Evolutionary conservation across 2,888 invertebrate species (phyloP).

Genomic region (Pterobdella sp.): DNA sequence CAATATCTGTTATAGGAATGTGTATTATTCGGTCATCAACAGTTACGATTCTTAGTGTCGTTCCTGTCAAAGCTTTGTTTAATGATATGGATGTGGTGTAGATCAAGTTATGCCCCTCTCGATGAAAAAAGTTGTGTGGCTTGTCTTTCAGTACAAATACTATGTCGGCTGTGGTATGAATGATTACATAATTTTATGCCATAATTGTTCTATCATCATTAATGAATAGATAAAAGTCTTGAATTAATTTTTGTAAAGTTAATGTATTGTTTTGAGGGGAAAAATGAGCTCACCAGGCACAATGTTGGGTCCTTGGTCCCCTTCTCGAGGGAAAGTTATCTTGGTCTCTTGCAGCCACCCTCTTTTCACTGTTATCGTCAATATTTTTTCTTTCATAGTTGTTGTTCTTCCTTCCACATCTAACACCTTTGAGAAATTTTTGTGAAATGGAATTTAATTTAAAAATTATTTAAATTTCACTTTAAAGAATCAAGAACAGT

Average conservation of each 20-base stretch:
- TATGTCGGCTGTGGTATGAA: constrained; percentile 48
- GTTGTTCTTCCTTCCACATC: constrained; percentile 52
- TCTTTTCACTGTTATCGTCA: constrained; percentile 51
- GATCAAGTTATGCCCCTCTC: constrained; percentile 48
- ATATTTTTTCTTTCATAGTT: constrained; percentile 51
- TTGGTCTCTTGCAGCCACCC: constrained; percentile 52
- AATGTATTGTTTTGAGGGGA: background rate
- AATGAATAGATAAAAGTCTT: background rate
- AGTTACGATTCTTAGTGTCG: constrained; percentile 49
- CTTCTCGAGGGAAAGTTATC: constrained; percentile 51
- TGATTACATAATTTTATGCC: background rate
- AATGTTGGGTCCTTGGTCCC: constrained; percentile 53
- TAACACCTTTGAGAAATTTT: constrained; percentile 45
- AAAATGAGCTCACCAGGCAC: constrained; percentile 45
- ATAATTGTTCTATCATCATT: background rate
- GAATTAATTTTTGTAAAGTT: background rate
- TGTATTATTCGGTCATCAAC: constrained; percentile 50
- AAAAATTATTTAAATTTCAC: background rate
- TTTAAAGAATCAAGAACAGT: background rate
- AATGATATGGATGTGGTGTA: constrained; percentile 49
- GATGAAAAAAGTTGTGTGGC: constrained; percentile 47
- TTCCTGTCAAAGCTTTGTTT: constrained; percentile 49
- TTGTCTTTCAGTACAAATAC: constrained; percentile 52
- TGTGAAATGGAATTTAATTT: too few species aligned
- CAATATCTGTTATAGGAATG: constrained; percentile 52